These are phyloP conservation scores for Galago senegalensis DNA, from an alignment of 2,797 vertebrate species.

Conservation along the genomic window DNA sequence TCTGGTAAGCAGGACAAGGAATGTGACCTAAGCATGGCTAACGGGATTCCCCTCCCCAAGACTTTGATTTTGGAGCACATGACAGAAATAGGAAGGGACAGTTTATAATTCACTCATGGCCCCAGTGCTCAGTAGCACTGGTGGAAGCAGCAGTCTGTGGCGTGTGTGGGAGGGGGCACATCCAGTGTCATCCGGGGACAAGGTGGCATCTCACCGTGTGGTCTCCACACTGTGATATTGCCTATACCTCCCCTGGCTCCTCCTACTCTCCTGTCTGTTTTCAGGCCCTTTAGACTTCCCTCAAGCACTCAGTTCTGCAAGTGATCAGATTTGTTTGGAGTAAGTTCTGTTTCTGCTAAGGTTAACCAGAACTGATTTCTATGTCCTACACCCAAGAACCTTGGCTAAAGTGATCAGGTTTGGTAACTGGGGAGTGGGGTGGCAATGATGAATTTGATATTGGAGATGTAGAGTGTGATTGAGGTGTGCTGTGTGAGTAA, in stretches of 20 bases:
- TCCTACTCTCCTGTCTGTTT: neutral
- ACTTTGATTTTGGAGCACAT: neutral
- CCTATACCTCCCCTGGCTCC: too few relatives aligned
- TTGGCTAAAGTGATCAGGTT: conserved; percentile 10
- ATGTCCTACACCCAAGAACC: neutral
- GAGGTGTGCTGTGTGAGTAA: neutral
- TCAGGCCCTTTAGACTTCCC: neutral
- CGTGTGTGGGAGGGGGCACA: neutral
- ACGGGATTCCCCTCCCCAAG: neutral
- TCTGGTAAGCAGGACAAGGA: neutral
- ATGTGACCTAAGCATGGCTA: neutral
- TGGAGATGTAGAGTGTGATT: neutral
- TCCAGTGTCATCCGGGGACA: neutral
- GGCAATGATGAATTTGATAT: neutral
- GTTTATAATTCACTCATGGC: neutral
- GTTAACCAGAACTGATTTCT: conserved; percentile 37
- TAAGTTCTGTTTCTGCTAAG: neutral
- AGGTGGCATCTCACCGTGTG: neutral
- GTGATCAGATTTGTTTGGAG: neutral
- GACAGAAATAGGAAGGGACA: neutral
- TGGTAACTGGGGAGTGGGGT: neutral
- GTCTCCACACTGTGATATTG: neutral
- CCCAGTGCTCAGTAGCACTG: neutral
- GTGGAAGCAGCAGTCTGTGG: neutral
- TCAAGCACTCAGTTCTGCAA: neutral